Conservation (phyloP, 2,113 vertebrate species). For the Marcusenius ussheri region DNA sequence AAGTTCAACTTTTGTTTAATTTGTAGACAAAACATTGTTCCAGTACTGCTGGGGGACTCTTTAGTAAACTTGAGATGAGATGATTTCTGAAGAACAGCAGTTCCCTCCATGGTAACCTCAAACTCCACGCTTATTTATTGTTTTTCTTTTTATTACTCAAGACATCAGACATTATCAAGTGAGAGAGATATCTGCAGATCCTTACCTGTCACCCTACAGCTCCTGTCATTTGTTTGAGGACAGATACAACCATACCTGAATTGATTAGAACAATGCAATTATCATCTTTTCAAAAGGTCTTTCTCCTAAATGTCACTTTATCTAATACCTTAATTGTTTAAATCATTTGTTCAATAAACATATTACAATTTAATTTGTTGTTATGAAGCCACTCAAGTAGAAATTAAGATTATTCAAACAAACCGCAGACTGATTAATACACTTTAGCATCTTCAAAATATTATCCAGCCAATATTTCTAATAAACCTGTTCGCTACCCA, state of each 20-base stretch:
- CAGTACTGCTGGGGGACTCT: neutral
- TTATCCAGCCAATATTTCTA: neutral
- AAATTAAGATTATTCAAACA: neutral
- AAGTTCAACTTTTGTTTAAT: neutral
- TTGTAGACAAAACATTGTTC: neutral
- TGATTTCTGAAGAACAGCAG: neutral
- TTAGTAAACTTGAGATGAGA: neutral
- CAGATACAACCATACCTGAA: neutral
- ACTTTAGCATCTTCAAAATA: neutral
- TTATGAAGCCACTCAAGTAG: neutral
- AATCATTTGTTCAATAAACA: neutral
- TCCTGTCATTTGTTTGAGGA: neutral
- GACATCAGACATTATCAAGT: neutral
- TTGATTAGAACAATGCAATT: neutral
- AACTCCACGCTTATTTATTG: neutral
- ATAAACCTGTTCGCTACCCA: neutral
- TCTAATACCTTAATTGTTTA: neutral
- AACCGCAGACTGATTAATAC: neutral
- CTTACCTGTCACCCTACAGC: neutral
- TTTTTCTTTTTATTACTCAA: neutral
- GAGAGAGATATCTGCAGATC: neutral
- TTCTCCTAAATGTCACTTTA: neutral
- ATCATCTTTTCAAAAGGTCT: neutral
- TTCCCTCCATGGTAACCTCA: neutral
- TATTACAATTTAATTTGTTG: neutral